Percentiles rank a stretch among this genome's conserved stretches.
Conservation (phyloP, 92 coral and sea anemone genomes). For the Epizoanthus stellaris region DNA sequence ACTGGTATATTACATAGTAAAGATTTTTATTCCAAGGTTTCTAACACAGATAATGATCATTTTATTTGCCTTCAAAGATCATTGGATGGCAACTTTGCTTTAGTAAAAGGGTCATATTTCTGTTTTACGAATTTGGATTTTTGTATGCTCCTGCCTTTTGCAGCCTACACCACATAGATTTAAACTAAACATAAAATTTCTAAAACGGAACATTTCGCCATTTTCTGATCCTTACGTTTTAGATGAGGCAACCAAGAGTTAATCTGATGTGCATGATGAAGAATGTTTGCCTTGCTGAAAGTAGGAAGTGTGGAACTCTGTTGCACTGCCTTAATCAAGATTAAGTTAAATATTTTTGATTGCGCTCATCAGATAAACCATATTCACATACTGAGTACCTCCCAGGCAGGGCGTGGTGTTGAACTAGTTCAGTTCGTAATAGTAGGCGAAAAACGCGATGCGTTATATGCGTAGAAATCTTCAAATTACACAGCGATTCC, state of each 20-base stretch:
- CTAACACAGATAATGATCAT: background rate
- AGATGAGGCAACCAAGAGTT: slow-evolving; percentile 37
- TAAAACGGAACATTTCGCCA: slow-evolving; percentile 21
- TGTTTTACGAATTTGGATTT: background rate
- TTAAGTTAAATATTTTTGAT: slow-evolving; percentile 4
- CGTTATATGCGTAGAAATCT: slow-evolving; percentile 36
- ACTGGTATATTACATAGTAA: background rate
- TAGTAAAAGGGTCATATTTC: background rate
- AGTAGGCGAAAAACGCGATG: slow-evolving; percentile 25
- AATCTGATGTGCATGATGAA: slow-evolving; percentile 13
- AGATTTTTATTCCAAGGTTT: background rate
- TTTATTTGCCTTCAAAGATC: background rate
- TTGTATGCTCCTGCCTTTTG: background rate
- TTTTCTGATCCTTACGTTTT: slow-evolving; percentile 43
- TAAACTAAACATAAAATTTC: background rate
- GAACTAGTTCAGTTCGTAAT: slow-evolving; percentile 39
- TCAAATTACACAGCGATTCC: slow-evolving; percentile 4
- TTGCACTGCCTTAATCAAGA: background rate
- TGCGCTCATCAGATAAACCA: slow-evolving; percentile 3
- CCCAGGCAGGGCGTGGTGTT: slow-evolving; percentile 25
- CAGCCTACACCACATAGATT: background rate
- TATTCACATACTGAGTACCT: slow-evolving; percentile 35
- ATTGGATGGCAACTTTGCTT: background rate
- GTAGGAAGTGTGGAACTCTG: background rate
- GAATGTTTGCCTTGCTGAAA: background rate